Evolutionary conservation across 2,113 vertebrate genomes (phyloP), one percentile per base, ranked within the genome.

Genomic region (Megalops atlanticus): DNA sequence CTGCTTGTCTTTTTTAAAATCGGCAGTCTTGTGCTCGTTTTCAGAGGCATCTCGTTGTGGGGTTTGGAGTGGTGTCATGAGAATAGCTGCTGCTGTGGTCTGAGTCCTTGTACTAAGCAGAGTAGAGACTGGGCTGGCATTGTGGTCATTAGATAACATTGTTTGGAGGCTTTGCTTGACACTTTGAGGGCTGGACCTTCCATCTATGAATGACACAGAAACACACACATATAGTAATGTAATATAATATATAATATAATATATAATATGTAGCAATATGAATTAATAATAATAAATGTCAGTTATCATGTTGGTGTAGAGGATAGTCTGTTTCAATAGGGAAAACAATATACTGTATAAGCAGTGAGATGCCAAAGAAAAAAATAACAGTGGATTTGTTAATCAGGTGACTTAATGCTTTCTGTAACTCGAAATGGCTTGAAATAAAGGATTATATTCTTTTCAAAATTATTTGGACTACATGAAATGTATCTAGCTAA

Each of bases 171-270:
- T 86, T 74, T 36, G 86, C 78, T 83, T 88, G 79, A 83, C 69
- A 79, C 86, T 86, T 10, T 0, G 83, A 77, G 89, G 74, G 78
- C 80, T 86, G 79, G 86, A 84, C 47, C 45, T 79, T 80, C 84
- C 83, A 85, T 90, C 93, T 94, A 88, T 81, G 77, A 82, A 89
- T 77, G 49, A 88, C 31, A 88, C 84, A 73, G 77, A 18, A 71
- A 68, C 16, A 86, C 21, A 27, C n/a, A n/a, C n/a, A n/a, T n/a
- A n/a, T n/a, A 8, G 35, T 68, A 68, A 16, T 68, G n/a, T n/a
- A 18, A 43, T 3, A 7, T 36, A 31, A 7, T 36, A 31, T 45
- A 14, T 2, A 18, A 76, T 31, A 14, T 49, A 24, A n/a, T 40
- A 47, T 33, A 31, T 4, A 41, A 27, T 15, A 39, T 21, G 24